A percentile compares a stretch with the other conserved stretches of the same genome.
Conservation (phyloP, 2,888 invertebrate genomes). For the Nasonovia ribisnigri region DNA sequence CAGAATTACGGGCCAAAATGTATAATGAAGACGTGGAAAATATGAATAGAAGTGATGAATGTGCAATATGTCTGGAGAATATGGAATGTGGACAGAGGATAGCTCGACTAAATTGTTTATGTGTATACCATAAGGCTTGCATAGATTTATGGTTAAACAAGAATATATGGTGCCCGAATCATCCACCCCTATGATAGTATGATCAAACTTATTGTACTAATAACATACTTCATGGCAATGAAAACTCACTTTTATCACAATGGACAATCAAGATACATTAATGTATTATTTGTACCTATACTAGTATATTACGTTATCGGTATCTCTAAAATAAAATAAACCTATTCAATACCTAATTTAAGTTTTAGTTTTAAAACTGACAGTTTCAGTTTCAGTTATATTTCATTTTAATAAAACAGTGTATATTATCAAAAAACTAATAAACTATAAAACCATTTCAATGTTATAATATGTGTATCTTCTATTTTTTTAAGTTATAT, state of each 20-base stretch:
- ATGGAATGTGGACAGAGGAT: constrained; percentile 22
- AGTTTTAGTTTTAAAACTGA: not conserved
- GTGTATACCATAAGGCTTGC: constrained; percentile 38
- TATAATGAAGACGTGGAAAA: constrained; percentile 22
- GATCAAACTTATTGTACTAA: not conserved
- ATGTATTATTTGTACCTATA: not conserved
- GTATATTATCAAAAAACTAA: not conserved
- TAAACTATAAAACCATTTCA: not conserved
- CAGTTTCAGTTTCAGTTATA: not conserved
- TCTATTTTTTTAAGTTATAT: not conserved
- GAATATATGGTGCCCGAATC: constrained; percentile 28
- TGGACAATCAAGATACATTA: not conserved
- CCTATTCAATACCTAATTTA: not conserved
- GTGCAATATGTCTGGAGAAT: constrained; percentile 28
- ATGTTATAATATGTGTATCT: not conserved
- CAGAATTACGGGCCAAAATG: not conserved
- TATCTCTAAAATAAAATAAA: not conserved
- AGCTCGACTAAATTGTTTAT: constrained; percentile 41
- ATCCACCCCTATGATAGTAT: not conserved
- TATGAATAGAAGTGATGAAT: not conserved
- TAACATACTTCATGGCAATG: not conserved
- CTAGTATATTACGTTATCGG: not conserved
- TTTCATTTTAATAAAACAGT: not conserved
- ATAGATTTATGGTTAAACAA: constrained; percentile 44
- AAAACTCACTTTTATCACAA: not conserved